Conservation (phyloP, 1,140 invertebrate species). For the Pantala flavescens region DNA sequence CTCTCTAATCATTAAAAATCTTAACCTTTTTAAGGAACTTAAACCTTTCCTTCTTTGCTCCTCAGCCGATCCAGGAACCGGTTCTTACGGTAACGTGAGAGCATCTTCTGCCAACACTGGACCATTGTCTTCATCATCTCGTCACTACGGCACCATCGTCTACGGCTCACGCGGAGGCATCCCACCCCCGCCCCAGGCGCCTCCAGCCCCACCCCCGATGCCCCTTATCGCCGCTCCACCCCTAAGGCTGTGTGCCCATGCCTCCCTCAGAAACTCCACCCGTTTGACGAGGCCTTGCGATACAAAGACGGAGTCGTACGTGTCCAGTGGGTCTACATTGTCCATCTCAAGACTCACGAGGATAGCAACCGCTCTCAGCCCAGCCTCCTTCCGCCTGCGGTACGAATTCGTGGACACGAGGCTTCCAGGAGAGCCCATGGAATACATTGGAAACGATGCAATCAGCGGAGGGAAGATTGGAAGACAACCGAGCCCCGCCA, state of each 20-base stretch:
- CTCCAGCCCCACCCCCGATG: background rate
- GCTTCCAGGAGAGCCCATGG: constrained; percentile 56
- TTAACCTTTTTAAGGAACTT: too few species aligned
- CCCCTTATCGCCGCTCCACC: background rate
- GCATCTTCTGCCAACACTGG: background rate
- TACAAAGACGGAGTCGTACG: constrained; percentile 61
- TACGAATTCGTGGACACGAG: constrained; percentile 79
- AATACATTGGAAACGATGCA: constrained; percentile 20
- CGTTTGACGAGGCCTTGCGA: constrained; percentile 60
- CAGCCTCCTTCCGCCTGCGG: constrained; percentile 49
- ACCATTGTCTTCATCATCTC: background rate
- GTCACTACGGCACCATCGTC: background rate
- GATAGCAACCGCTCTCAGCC: constrained; percentile 54
- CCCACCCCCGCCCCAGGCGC: background rate
- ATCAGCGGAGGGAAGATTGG: constrained; percentile 17
- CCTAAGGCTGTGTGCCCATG: constrained; percentile 58
- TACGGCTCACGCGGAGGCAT: background rate
- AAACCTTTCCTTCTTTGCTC: background rate
- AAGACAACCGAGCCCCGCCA: constrained; percentile 14
- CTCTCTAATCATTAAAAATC: too few species aligned
- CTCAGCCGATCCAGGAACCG: background rate
- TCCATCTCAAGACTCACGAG: constrained; percentile 32
- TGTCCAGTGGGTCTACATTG: constrained; percentile 47
- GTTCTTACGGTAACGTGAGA: background rate
- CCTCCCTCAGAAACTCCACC: constrained; percentile 60